Evolutionary conservation across 2,888 invertebrate species (phyloP).

Genomic region (Drosophila macrospina): DNA sequence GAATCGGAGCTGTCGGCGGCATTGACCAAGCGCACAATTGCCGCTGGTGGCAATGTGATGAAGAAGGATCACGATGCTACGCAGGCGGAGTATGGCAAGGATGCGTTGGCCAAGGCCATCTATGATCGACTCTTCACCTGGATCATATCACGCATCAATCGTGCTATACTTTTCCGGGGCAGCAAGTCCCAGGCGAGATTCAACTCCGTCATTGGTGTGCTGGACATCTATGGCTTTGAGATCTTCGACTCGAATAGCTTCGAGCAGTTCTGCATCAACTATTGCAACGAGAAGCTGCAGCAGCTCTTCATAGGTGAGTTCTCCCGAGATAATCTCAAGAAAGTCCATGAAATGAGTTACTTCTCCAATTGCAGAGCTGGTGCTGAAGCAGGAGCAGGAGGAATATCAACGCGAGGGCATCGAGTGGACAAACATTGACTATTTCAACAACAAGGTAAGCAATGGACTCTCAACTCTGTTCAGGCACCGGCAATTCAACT

Average conservation of each 20-base stretch:
- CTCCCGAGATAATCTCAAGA: not conserved
- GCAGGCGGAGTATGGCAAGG: slow-evolving; percentile 95
- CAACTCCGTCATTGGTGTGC: slow-evolving; percentile 89
- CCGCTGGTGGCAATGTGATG: slow-evolving; percentile 96
- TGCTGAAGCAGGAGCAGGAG: slow-evolving; percentile 98
- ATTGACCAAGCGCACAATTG: slow-evolving; percentile 94
- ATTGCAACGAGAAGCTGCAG: slow-evolving; percentile 99
- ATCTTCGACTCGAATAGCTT: slow-evolving; percentile 98
- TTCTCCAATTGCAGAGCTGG: slow-evolving; percentile 90
- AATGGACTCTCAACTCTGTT: not conserved
- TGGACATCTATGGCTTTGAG: slow-evolving; percentile 99
- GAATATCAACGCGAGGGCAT: slow-evolving; percentile 98
- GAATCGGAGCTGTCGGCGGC: slow-evolving; percentile 90
- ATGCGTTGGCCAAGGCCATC: slow-evolving; percentile 96
- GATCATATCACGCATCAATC: slow-evolving; percentile 96
- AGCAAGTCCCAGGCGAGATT: slow-evolving; percentile 81
- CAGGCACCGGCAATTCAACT: not conserved
- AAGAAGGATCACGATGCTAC: slow-evolving; percentile 94
- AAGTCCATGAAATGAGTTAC: not conserved
- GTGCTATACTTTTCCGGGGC: slow-evolving; percentile 92
- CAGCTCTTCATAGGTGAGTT: slow-evolving; percentile 96
- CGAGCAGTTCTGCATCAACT: slow-evolving; percentile 99
- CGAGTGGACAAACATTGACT: slow-evolving; percentile 96
- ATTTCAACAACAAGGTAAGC: slow-evolving; percentile 96
- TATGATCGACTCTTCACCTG: slow-evolving; percentile 97